phyloP scores from a whole-genome alignment of 2,888 invertebrate genomes.

The Drosophila mimica region DNA sequence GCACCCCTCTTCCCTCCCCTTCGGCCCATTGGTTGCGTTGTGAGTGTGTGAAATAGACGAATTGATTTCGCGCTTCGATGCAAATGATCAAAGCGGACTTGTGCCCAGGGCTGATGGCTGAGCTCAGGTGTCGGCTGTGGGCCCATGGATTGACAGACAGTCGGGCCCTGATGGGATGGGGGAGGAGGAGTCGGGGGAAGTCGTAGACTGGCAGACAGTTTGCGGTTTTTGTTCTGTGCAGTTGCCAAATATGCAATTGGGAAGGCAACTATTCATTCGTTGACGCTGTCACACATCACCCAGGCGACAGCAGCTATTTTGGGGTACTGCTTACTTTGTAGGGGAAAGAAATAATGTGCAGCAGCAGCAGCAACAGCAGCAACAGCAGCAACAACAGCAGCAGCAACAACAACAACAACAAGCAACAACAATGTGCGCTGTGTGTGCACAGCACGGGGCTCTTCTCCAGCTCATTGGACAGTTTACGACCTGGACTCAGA shows the following conservation, averaged over 20 bases:
- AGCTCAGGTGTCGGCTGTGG: conserved; percentile 54
- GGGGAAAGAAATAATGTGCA: conserved; percentile 4
- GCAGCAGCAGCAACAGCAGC: conserved; percentile 15
- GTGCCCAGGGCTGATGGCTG: conserved; percentile 34
- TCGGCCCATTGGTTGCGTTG: background rate
- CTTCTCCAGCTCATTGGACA: conserved; percentile 35
- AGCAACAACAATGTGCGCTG: conserved; percentile 23
- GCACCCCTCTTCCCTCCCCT: background rate
- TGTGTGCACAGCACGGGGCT: conserved; percentile 43
- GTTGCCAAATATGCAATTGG: conserved; percentile 49
- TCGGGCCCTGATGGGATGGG: conserved; percentile 5
- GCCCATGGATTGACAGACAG: conserved; percentile 44
- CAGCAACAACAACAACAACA: background rate
- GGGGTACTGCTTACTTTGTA: conserved; percentile 43
- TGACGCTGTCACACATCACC: conserved; percentile 28
- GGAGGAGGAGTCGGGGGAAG: background rate
- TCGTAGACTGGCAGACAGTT: conserved; percentile 26
- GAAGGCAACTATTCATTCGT: conserved; percentile 28
- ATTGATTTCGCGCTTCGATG: conserved; percentile 77
- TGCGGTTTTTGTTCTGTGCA: conserved; percentile 52
- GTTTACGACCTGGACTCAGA: conserved; percentile 58
- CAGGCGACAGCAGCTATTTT: conserved; percentile 44
- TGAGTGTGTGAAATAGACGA: conserved; percentile 71
- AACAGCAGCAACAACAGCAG: background rate
- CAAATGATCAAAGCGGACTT: conserved; percentile 76